Conservation (phyloP, 2,888 invertebrate genomes). For the Diarsia dahlii region DNA sequence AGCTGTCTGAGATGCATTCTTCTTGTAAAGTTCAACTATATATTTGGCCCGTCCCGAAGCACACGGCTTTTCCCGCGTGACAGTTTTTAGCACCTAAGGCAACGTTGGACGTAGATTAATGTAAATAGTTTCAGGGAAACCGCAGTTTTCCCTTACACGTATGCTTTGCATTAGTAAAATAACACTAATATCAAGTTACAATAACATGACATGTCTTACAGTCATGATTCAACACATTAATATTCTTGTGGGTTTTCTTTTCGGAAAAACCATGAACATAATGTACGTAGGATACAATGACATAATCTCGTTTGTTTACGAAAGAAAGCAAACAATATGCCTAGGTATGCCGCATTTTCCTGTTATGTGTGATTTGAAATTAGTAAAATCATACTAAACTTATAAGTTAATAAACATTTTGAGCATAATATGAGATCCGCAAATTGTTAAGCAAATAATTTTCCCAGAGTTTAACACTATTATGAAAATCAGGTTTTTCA, state of each 20-base stretch:
- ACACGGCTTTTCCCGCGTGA: constrained; percentile 59
- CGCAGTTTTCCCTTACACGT: constrained; percentile 27
- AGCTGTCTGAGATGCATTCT: constrained; percentile 89
- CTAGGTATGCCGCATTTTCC: background rate
- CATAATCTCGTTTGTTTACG: constrained; percentile 14
- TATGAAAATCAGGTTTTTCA: background rate
- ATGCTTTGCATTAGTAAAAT: constrained; percentile 27
- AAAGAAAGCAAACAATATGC: constrained; percentile 27
- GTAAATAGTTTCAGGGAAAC: constrained; percentile 49
- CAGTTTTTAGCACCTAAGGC: constrained; percentile 30
- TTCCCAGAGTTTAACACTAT: background rate
- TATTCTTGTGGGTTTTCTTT: constrained; percentile 25
- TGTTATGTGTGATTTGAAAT: constrained; percentile 26
- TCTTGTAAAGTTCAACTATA: constrained; percentile 90
- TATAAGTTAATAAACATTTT: constrained; percentile 17
- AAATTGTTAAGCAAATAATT: constrained; percentile 30
- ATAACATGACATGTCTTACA: constrained; percentile 1
- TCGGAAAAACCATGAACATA: constrained; percentile 31
- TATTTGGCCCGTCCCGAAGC: constrained; percentile 84
- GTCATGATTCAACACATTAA: constrained; percentile 16
- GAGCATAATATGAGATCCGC: constrained; percentile 3
- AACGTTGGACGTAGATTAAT: constrained; percentile 5
- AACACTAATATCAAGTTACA: constrained; percentile 26
- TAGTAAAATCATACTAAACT: constrained; percentile 27
- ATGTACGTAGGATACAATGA: constrained; percentile 5